Percentiles rank a stretch among this genome's conserved stretches.
Evolutionary conservation across 2,888 invertebrate genomes (phyloP).

Genomic region (Embidobia sp.): DNA sequence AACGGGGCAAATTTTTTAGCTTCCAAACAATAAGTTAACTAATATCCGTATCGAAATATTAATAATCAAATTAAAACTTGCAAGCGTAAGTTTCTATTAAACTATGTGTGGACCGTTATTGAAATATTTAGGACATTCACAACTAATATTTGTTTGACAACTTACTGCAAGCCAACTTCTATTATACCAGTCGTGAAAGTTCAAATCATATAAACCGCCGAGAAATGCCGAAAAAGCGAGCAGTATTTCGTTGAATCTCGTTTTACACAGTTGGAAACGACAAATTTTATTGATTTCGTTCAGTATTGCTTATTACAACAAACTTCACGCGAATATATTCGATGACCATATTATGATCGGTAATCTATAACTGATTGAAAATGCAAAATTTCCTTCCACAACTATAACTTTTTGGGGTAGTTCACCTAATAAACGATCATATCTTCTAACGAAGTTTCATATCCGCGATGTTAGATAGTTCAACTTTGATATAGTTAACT

Average conservation of each 20-base stretch:
- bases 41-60: too few relatives aligned
- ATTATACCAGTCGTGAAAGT: slow-evolving; percentile 13
- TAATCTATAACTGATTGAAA: neutral
- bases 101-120: slow-evolving; percentile 10
- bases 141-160: slow-evolving; percentile 24
- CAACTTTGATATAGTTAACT: slow-evolving; percentile 54
- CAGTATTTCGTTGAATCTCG: too few relatives aligned
- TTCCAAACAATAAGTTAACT: too few relatives aligned
- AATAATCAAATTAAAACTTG: slow-evolving; percentile 1
- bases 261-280: too few relatives aligned
- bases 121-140: slow-evolving; percentile 6
- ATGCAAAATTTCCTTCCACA: neutral
- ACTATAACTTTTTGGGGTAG: slow-evolving; percentile 16
- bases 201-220: neutral
- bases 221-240: neutral
- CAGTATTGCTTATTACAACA: too few relatives aligned
- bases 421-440: slow-evolving; percentile 27
- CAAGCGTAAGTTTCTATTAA: neutral
- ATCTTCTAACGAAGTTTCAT: slow-evolving; percentile 52
- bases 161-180: slow-evolving; percentile 9
- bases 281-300: too few relatives aligned
- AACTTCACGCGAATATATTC: too few relatives aligned
- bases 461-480: slow-evolving; percentile 48
- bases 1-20: too few relatives aligned
- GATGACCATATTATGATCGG: neutral